A percentile compares a stretch with the other conserved stretches of the same genome.
Conservation (phyloP, 2,113 vertebrate genomes). For the Equus przewalskii region DNA sequence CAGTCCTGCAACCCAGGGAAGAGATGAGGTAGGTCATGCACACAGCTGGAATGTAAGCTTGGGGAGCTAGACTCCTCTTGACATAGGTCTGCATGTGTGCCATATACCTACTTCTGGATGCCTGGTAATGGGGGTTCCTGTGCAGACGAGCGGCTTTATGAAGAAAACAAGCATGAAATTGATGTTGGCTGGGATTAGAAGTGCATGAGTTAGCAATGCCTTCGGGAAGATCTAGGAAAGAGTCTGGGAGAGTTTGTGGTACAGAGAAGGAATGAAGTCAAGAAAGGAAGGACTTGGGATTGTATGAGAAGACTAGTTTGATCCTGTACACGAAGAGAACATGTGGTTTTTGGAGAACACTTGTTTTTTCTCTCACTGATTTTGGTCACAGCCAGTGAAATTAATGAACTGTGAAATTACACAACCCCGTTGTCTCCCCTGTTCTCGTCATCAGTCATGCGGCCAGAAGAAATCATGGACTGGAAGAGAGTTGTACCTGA, state of each 20-base stretch:
- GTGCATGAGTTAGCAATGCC: background rate
- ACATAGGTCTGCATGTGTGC: background rate
- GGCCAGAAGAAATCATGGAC: background rate
- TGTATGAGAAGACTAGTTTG: background rate
- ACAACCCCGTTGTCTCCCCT: too few relatives aligned
- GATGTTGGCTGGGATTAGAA: background rate
- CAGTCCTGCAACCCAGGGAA: fast-evolving
- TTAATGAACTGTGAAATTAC: background rate
- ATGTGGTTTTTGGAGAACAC: background rate
- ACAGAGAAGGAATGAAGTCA: background rate
- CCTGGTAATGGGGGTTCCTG: background rate
- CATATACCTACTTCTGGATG: too few relatives aligned
- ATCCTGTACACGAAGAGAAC: background rate
- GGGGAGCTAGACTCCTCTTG: background rate
- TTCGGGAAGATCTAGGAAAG: background rate
- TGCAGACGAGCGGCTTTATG: background rate
- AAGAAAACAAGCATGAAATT: background rate
- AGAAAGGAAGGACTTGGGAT: background rate
- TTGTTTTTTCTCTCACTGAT: background rate
- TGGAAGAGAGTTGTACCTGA: background rate
- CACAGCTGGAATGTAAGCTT: too few relatives aligned
- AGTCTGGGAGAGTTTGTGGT: background rate
- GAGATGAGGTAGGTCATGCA: fast-evolving
- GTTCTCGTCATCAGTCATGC: background rate
- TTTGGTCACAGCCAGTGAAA: background rate